Evolutionary conservation across 2,113 vertebrate species (phyloP).

Genomic region (Delphinapterus leucas): DNA sequence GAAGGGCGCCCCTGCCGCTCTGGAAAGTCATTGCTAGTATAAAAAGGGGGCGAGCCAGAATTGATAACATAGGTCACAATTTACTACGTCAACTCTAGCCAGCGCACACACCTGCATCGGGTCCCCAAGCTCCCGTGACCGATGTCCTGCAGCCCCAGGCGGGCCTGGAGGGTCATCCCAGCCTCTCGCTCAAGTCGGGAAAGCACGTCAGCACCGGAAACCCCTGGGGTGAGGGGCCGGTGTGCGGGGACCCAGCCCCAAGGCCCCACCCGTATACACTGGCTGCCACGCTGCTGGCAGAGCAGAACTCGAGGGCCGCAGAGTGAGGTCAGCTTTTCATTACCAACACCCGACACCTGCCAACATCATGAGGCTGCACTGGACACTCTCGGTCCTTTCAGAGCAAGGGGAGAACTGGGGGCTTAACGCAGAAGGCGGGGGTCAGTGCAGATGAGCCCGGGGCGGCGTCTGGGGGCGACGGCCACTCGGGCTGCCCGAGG

Average conservation of each 20-base stretch:
- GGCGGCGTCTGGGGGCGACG: rapidly evolving
- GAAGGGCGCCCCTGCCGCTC: not conserved
- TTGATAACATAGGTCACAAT: not conserved
- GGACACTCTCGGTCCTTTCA: not conserved
- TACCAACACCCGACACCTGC: not conserved
- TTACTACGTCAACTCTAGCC: not conserved
- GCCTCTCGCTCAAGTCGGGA: not conserved
- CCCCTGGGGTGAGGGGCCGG: not conserved
- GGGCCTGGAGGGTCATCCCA: not conserved
- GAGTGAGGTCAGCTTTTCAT: not conserved
- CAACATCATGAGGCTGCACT: rapidly evolving
- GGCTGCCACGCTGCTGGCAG: not conserved
- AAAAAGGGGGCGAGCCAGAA: not conserved
- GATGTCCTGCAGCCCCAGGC: not conserved
- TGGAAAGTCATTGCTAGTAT: constrained; percentile 55
- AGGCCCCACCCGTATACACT: not conserved
- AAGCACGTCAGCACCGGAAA: not conserved
- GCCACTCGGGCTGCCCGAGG: not conserved
- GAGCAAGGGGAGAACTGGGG: not conserved
- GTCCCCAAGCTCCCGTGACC: not conserved
- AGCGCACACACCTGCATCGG: not conserved
- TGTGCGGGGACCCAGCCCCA: not conserved
- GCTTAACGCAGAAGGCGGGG: not conserved
- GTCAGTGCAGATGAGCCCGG: not conserved
- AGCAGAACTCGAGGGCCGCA: not conserved